Conservation (phyloP, 2,113 vertebrate genomes). For the Chloebia gouldiae region DNA sequence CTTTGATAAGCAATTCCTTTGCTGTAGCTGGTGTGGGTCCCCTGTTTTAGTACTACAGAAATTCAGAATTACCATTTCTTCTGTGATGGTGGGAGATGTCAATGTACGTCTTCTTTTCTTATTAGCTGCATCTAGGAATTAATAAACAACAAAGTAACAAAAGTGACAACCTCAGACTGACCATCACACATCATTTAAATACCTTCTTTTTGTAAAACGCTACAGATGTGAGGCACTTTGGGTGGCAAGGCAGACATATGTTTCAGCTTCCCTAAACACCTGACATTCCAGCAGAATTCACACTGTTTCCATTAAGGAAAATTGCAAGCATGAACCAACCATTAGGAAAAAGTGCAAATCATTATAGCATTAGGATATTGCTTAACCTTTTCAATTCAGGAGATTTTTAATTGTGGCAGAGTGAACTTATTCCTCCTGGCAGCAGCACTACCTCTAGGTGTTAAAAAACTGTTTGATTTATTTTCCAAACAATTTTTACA, state of each 20-base stretch:
- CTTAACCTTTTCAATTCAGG: not conserved
- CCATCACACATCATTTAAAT: not conserved
- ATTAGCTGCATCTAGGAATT: slow-evolving; percentile 9
- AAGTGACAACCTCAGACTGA: not conserved
- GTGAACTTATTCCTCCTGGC: not conserved
- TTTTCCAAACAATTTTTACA: not conserved
- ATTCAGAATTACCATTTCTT: slow-evolving; percentile 51
- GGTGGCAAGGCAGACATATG: not conserved
- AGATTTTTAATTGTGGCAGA: not conserved
- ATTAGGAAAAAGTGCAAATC: not conserved
- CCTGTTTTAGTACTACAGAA: not conserved
- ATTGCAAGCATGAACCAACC: not conserved
- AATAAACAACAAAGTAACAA: not conserved
- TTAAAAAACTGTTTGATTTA: not conserved
- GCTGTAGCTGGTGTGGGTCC: not conserved
- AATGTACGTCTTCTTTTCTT: not conserved
- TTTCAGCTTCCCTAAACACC: not conserved
- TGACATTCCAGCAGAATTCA: not conserved
- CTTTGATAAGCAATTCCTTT: not conserved
- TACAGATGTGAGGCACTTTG: not conserved
- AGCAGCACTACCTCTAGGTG: not conserved
- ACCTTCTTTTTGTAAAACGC: not conserved
- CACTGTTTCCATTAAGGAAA: not conserved
- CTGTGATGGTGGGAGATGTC: not conserved
- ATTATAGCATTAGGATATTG: not conserved